These are phyloP conservation scores for Phaedon cochleariae DNA, from an alignment of 2,888 invertebrate genomes.

Conservation along the genomic window DNA sequence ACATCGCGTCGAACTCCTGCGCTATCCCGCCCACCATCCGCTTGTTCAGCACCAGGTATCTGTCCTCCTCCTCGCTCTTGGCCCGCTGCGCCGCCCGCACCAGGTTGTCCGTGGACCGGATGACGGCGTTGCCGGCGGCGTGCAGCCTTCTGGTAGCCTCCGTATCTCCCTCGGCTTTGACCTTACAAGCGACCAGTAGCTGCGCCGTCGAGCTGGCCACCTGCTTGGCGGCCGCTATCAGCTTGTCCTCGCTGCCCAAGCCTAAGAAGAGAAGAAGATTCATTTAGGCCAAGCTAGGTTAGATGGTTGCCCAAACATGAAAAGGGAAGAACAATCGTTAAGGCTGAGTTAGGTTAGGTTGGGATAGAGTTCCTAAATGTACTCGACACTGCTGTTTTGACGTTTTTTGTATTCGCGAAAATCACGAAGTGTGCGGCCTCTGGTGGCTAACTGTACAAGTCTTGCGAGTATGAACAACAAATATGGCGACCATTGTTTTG, in stretches of 20 bases:
- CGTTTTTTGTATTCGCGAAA: too few species aligned
- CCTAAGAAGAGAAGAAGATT: slow-evolving; percentile 42
- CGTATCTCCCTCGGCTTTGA: slow-evolving; percentile 96
- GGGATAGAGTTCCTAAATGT: too few species aligned
- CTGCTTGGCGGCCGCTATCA: slow-evolving; percentile 95
- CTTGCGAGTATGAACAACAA: too few species aligned
- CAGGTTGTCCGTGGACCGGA: slow-evolving; percentile 96
- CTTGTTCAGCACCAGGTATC: slow-evolving; percentile 88
- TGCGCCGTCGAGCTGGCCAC: slow-evolving; percentile 98
- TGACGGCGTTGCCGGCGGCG: slow-evolving; percentile 95
- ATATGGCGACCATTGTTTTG: too few species aligned
- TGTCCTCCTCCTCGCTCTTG: slow-evolving; percentile 90
- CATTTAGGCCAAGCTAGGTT: too few species aligned
- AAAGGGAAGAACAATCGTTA: too few species aligned
- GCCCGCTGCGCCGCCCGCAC: slow-evolving; percentile 94
- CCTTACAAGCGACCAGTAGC: slow-evolving; percentile 96
- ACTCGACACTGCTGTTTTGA: too few species aligned
- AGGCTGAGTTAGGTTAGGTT: too few species aligned
- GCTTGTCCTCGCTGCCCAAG: slow-evolving; percentile 90
- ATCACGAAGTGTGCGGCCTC: too few species aligned
- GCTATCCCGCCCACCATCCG: slow-evolving; percentile 97
- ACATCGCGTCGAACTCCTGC: slow-evolving; percentile 91
- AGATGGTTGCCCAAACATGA: too few species aligned
- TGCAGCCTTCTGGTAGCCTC: slow-evolving; percentile 91
- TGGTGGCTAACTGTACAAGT: too few species aligned